phyloP scores from a whole-genome alignment of 2,113 vertebrate species.

The Cryptomyrus ogoouensis region DNA sequence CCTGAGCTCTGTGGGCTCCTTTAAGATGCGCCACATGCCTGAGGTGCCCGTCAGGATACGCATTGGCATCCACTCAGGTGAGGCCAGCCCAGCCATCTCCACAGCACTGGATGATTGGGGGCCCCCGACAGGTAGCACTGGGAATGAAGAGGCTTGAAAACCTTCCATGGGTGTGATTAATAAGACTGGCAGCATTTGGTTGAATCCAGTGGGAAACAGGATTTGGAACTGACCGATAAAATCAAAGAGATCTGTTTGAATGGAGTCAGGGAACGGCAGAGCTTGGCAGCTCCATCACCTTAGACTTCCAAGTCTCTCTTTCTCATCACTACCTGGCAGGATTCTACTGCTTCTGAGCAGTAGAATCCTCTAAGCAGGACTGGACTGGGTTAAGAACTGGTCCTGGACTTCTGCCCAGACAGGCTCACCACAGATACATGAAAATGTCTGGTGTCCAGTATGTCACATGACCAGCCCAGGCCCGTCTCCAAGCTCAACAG shows the following conservation, averaged over 20 bases:
- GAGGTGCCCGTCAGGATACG: conserved; percentile 79
- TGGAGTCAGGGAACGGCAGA: background rate
- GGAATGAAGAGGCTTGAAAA: background rate
- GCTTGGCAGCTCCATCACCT: background rate
- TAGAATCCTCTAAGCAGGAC: background rate
- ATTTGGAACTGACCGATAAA: background rate
- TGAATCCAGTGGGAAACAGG: background rate
- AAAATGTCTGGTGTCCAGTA: background rate
- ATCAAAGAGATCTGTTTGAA: background rate
- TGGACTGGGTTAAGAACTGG: background rate
- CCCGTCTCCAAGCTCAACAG: background rate
- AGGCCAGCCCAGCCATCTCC: background rate
- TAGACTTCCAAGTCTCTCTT: background rate
- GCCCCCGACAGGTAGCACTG: background rate
- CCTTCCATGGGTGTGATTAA: background rate
- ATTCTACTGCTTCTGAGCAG: background rate
- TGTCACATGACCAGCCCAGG: background rate
- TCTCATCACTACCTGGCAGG: background rate
- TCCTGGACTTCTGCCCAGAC: background rate
- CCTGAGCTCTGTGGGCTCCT: conserved; percentile 81
- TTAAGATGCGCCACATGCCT: conserved; percentile 86
- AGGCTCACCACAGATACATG: background rate
- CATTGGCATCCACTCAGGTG: conserved; percentile 86
- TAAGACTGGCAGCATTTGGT: background rate
- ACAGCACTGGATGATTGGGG: background rate